A percentile compares a stretch with the other conserved stretches of the same genome.
Evolutionary conservation across 1,140 invertebrate genomes (phyloP).

Genomic region (Antheraea mylitta): DNA sequence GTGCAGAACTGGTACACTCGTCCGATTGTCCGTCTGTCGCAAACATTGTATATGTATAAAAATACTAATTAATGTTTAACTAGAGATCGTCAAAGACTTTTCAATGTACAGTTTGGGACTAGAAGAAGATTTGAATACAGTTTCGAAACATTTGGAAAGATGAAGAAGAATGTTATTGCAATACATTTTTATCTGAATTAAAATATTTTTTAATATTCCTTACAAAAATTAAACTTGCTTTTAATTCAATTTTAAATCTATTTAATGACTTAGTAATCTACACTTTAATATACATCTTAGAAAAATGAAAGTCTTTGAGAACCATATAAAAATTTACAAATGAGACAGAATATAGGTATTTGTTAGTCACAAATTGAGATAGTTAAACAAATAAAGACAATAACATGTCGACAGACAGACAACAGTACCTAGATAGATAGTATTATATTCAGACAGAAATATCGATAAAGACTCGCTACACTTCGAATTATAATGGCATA

Average conservation of each 20-base stretch:
- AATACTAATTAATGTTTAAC: neutral
- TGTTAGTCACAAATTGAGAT: constrained; percentile 9
- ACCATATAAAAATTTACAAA: neutral
- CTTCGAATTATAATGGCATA: neutral
- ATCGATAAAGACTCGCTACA: neutral
- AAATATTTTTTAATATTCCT: too few species aligned
- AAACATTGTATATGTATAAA: neutral
- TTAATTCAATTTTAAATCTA: too few species aligned
- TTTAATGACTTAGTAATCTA: too few species aligned
- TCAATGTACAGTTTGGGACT: too few species aligned
- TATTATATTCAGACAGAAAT: neutral
- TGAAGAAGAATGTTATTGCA: neutral
- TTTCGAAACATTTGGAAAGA: too few species aligned
- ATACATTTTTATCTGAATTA: too few species aligned
- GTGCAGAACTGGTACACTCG: constrained; percentile 50
- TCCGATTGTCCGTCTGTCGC: constrained; percentile 57
- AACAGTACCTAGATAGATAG: neutral
- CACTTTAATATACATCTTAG: neutral
- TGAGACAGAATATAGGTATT: neutral
- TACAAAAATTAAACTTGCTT: too few species aligned
- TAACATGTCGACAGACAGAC: neutral
- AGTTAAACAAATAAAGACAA: constrained; percentile 7
- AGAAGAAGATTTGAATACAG: too few species aligned
- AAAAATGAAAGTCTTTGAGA: too few species aligned
- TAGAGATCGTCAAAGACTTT: neutral